Base-by-base conservation (phyloP, 2,888 invertebrate genomes). In the Philopedon plagiatum region DNA sequence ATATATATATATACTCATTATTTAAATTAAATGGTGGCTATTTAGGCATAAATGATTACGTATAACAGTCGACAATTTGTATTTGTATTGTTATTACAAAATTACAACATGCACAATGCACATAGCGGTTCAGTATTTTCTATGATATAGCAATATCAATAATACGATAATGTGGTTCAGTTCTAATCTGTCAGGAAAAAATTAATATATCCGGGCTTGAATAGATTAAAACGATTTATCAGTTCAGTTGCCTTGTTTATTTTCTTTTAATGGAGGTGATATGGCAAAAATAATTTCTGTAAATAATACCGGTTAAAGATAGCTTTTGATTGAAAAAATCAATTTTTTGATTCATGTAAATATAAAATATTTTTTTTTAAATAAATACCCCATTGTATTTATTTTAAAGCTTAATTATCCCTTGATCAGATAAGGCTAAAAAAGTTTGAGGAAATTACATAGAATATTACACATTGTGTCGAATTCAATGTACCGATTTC, bases 181-280 rank as follows among this genome's bases (percentile, higher is more conserved):
- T 69, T 69, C 34, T 64, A 69, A 70, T 70, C 70, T 39, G 41
- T 58, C 70, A 64, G 71, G 60, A 71, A 71, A 61, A 71, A 71
- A 71, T 61, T 66, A 71, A 71, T 66, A 71, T 61, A 71, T 71
- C 71, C 71, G 71, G 71, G 65, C 54, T 34, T 44, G 56, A 65
- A 65, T 61, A 66, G 71, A 71, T 71, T 71, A 71, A 71, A n/a
- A 60, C 41, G 65, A 5, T 65, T 71, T 71, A 71, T 71, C 71
- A 65, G 13, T 61, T 54, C 44, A 56, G 44, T 13, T 51, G 56
- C 46, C 21, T 56, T 39, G 26, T 62, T 61, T 46, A 37, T 61
- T 54, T 57, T 39, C 29, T 64, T 66, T 23, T 18, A 44, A 61
- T 39, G 9, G 58, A 39, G 39, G 60, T 41, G 26, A 44, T 9